Conservation (phyloP, 2,888 invertebrate species). For the Tachina fera region DNA sequence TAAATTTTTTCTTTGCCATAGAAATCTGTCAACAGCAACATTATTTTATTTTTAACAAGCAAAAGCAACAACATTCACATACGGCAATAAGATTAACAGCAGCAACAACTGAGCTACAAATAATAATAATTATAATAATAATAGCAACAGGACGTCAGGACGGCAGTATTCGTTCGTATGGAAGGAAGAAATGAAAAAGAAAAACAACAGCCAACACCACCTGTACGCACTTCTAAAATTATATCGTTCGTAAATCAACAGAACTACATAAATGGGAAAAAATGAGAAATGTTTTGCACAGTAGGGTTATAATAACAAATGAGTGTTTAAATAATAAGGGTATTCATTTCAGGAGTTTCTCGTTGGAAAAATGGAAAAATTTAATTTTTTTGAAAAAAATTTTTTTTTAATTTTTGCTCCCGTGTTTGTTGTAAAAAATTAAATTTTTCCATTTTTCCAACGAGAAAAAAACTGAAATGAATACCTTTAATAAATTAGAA, state of each 20-base stretch:
- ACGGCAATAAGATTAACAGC: conserved; percentile 40
- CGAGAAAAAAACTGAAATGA: no score
- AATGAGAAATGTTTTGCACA: conserved; percentile 20
- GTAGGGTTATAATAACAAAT: neutral
- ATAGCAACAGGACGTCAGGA: conserved; percentile 40
- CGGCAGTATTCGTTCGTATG: neutral
- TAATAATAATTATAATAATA: no score
- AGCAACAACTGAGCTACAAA: conserved; percentile 25
- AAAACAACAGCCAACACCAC: conserved; percentile 40
- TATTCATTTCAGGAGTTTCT: no score
- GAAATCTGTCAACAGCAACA: conserved; percentile 53
- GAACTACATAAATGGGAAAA: conserved; percentile 4
- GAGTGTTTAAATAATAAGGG: conserved; percentile 4
- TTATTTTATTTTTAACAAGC: conserved; percentile 15
- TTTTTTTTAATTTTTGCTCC: no score
- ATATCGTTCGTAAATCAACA: neutral
- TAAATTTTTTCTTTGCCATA: neutral
- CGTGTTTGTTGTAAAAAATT: no score
- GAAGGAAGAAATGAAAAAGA: neutral
- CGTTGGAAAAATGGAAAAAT: no score
- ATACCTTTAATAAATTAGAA: no score
- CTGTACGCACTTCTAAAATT: conserved; percentile 16
- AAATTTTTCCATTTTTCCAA: no score
- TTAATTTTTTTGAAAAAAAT: no score
- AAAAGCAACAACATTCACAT: neutral